Conservation (phyloP, 2,888 invertebrate species). For the Dryadula phaetusa region DNA sequence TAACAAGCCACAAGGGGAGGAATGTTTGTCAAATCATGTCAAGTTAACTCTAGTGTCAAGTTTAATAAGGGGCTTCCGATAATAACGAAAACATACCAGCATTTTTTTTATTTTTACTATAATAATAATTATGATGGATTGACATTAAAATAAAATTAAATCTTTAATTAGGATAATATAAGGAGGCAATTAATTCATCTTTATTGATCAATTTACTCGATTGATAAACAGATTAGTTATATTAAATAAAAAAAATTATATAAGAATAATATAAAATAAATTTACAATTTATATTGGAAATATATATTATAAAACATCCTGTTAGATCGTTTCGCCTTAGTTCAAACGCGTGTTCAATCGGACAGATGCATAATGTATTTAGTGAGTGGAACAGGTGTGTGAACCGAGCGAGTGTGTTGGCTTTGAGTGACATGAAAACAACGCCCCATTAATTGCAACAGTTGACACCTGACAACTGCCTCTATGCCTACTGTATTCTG, state of each 20-base stretch:
- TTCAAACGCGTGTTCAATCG: conserved; percentile 21
- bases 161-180: not conserved
- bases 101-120: conserved; percentile 18
- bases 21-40: conserved; percentile 51
- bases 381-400: conserved; percentile 60
- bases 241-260: too few species aligned
- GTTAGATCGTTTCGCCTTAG: conserved; percentile 13
- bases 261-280: not conserved
- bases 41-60: conserved; percentile 48
- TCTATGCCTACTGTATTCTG: conserved; percentile 43
- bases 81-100: conserved; percentile 33
- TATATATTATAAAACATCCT: conserved; percentile 3
- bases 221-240: too few species aligned
- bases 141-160: too few species aligned
- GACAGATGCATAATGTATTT: conserved; percentile 52
- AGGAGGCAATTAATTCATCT: too few species aligned
- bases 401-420: conserved; percentile 58
- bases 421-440: conserved; percentile 58
- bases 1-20: conserved; percentile 44
- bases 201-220: too few species aligned
- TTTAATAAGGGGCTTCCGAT: conserved; percentile 40
- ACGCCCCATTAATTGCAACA: conserved; percentile 55
- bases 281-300: not conserved
- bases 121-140: not conserved
- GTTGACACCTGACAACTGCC: conserved; percentile 53